Evolutionary conservation across 1,140 invertebrate genomes (phyloP), one percentile per base, ranked within the genome.

Genomic region (Neotoxoptera formosana): DNA sequence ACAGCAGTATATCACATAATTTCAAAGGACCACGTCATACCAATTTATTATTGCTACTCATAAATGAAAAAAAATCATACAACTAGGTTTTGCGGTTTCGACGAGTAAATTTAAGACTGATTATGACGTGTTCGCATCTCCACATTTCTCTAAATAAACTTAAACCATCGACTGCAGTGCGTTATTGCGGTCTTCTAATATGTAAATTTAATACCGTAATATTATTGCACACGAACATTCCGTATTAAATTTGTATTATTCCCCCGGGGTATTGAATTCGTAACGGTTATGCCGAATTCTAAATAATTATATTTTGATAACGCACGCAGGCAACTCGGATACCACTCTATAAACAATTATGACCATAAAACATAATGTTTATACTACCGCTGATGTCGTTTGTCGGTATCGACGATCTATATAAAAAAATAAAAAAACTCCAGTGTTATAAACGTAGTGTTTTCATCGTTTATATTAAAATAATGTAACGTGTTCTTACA

Each of bases 171-270:
- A 86, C n/a, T n/a, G n/a, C 30, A 76, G 60, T 17, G 84, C 14
- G 23, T 41, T 90, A 51, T 56, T 90, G 88, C 34, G 88, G 48
- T 90, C 20, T 53, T n/a, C 34, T 23, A 34, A 20, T 90, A 90
- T 90, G 88, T 23, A 56, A 56, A 90, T 90, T 30, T 23, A 25
- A 45, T 3, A 47, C 23, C 23, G 1, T 30, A n/a, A 86, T 86
- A 76, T 76, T 76, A n/a, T n/a, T n/a, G n/a, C n/a, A 76, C n/a
- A 17, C 2, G 83, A n/a, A 86, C 84, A 86, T 90, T 53, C 88
- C 88, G n/a, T n/a, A n/a, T 90, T 90, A 90, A 34, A 56, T 34
- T 51, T 90, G n/a, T 56, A 53, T 36, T 36, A 90, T 34, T 34
- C n/a, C 88, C 48, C 25, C 30, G 20, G 34, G 53, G 88, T 56